These are phyloP conservation scores for Drosophila aldrichi DNA, from an alignment of 2,888 invertebrate species.

Conservation along the genomic window DNA sequence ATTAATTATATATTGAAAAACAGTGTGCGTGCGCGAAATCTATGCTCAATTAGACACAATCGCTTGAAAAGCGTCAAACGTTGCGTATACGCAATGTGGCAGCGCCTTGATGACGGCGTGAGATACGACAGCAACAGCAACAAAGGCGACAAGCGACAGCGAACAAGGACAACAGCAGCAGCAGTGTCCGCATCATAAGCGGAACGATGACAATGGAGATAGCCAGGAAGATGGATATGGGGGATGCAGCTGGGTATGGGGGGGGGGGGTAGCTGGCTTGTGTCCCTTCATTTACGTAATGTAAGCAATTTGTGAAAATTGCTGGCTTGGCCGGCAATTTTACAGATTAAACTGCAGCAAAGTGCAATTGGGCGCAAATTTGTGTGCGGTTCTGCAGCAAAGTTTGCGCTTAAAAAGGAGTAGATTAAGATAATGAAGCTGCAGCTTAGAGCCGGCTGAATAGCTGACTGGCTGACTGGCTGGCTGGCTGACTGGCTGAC, in stretches of 20 bases:
- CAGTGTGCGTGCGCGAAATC: slow-evolving; percentile 41
- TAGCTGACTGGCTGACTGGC: slow-evolving; percentile 17
- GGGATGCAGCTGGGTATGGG: not conserved
- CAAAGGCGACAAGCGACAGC: slow-evolving; percentile 13
- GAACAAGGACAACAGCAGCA: slow-evolving; percentile 24
- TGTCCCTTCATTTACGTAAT: slow-evolving; percentile 79
- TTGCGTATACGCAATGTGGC: slow-evolving; percentile 76
- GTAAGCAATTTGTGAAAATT: slow-evolving; percentile 79
- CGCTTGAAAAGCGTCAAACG: slow-evolving; percentile 51
- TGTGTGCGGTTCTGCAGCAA: slow-evolving; percentile 57
- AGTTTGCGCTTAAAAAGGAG: slow-evolving; percentile 64
- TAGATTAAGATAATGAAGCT: slow-evolving; percentile 80
- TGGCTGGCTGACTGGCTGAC: slow-evolving; percentile 7
- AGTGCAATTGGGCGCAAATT: slow-evolving; percentile 79
- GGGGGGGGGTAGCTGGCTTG: slow-evolving; percentile 23
- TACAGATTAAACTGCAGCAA: slow-evolving; percentile 78
- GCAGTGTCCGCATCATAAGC: slow-evolving; percentile 27
- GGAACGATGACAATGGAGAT: slow-evolving; percentile 65
- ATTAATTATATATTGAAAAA: slow-evolving; percentile 76
- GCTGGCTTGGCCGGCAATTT: slow-evolving; percentile 73
- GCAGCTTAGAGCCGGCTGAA: slow-evolving; percentile 62
- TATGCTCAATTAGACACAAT: slow-evolving; percentile 65
- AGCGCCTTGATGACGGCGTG: slow-evolving; percentile 73
- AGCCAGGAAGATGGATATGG: slow-evolving; percentile 46
- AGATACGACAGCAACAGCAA: slow-evolving; percentile 52